Conservation (phyloP, 2,888 invertebrate species). For the Cerastis rubricosa region DNA sequence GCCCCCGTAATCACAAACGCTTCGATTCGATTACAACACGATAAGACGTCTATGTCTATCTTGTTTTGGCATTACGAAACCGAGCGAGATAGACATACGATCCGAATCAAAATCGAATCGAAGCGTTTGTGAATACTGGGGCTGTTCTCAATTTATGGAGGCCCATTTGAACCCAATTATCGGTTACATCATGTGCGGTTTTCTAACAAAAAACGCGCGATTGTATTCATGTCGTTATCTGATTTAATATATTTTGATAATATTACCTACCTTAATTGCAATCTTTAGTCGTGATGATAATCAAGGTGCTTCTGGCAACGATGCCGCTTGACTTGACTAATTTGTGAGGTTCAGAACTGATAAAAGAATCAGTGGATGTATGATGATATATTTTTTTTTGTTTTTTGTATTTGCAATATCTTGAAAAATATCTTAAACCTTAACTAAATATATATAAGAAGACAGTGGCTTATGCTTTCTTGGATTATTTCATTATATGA, state of each 20-base stretch:
- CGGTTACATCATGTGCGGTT: conserved; percentile 22
- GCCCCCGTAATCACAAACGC: no score
- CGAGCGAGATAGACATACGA: no score
- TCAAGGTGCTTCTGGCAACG: background rate
- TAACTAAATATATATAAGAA: background rate
- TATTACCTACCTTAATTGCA: conserved; percentile 15
- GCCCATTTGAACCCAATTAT: conserved; percentile 22
- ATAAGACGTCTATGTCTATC: no score
- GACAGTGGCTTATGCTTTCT: background rate
- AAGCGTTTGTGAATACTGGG: no score
- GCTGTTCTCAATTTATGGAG: conserved; percentile 19
- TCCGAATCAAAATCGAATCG: no score
- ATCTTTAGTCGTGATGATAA: conserved; percentile 3
- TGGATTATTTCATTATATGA: background rate
- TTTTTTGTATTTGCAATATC: background rate
- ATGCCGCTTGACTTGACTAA: background rate
- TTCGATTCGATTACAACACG: no score
- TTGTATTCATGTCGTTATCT: conserved; percentile 16
- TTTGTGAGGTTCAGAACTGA: background rate
- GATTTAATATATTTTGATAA: conserved; percentile 31
- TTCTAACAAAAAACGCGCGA: conserved; percentile 14
- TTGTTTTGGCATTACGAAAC: no score
- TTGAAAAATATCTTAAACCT: background rate
- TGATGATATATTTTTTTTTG: no score
- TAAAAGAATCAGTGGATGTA: background rate